phyloP scores from a whole-genome alignment of 2,888 invertebrate species.

The Conus canariensis region DNA sequence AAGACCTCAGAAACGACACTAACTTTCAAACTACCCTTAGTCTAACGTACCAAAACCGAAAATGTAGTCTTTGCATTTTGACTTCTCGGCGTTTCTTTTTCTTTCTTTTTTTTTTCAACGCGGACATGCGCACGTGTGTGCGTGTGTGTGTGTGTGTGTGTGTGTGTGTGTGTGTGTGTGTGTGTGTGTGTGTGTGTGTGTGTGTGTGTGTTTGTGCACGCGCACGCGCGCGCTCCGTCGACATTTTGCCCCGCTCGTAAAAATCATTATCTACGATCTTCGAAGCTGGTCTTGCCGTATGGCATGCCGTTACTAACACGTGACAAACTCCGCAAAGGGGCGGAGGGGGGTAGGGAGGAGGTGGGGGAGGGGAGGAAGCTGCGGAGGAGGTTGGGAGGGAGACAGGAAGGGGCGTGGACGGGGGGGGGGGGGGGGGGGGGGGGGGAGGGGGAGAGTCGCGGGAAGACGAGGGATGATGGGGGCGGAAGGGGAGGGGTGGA shows the following conservation, averaged over 20 bases:
- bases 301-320: neutral
- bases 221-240: neutral
- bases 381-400: too few relatives aligned
- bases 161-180: neutral
- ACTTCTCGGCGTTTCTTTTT: too few relatives aligned
- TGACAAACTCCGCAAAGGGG: neutral
- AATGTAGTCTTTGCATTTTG: too few relatives aligned
- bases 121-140: neutral
- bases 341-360: neutral
- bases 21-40: too few relatives aligned
- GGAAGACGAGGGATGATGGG: too few relatives aligned
- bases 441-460: neutral
- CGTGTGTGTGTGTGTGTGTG: constrained; percentile 1
- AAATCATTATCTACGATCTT: neutral
- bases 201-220: neutral
- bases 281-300: neutral
- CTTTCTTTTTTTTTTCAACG: too few relatives aligned
- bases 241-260: neutral
- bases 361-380: neutral
- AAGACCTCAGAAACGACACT: too few relatives aligned
- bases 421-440: neutral
- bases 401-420: neutral
- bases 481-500: too few relatives aligned
- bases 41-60: too few relatives aligned
- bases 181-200: too few relatives aligned